Evolutionary conservation across 2,113 vertebrate species (phyloP).

Genomic region (Tenebrosternarchus preto): DNA sequence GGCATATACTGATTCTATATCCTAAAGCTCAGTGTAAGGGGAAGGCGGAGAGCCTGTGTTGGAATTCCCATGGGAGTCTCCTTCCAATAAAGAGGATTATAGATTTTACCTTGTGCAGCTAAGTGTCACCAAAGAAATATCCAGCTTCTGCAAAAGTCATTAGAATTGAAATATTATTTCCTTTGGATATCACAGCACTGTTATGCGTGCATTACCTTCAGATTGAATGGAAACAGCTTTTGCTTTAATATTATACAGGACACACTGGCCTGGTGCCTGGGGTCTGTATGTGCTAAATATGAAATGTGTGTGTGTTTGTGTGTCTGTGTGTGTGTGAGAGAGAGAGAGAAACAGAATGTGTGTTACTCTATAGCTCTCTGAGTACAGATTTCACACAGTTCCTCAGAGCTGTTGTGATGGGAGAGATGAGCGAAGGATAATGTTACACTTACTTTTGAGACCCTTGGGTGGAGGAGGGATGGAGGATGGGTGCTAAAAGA

Average conservation of each 20-base stretch:
- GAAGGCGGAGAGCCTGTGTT: no score
- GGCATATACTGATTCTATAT: no score
- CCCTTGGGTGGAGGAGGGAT: slow-evolving; percentile 15
- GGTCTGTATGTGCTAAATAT: slow-evolving; percentile 28
- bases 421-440: slow-evolving; percentile 28
- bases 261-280: slow-evolving; percentile 19
- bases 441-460: slow-evolving; percentile 49
- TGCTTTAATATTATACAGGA: slow-evolving; percentile 54
- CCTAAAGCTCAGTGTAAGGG: not conserved
- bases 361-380: slow-evolving; percentile 24
- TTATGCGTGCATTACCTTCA: slow-evolving; percentile 73
- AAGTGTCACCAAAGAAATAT: slow-evolving; percentile 79
- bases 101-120: slow-evolving; percentile 72
- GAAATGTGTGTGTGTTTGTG: not conserved
- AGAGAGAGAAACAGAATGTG: slow-evolving; percentile 1
- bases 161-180: slow-evolving; percentile 77
- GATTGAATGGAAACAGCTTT: slow-evolving; percentile 74
- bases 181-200: slow-evolving; percentile 73
- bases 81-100: slow-evolving; percentile 77
- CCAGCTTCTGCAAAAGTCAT: slow-evolving; percentile 79
- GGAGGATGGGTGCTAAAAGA: slow-evolving; percentile 43
- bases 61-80: slow-evolving; percentile 63
- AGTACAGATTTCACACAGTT: slow-evolving; percentile 39
- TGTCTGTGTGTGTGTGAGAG: slow-evolving; percentile 22
- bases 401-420: slow-evolving; percentile 19